Base-by-base conservation (phyloP, 2,113 vertebrate species). In the Aleadryas rufinucha region DNA sequence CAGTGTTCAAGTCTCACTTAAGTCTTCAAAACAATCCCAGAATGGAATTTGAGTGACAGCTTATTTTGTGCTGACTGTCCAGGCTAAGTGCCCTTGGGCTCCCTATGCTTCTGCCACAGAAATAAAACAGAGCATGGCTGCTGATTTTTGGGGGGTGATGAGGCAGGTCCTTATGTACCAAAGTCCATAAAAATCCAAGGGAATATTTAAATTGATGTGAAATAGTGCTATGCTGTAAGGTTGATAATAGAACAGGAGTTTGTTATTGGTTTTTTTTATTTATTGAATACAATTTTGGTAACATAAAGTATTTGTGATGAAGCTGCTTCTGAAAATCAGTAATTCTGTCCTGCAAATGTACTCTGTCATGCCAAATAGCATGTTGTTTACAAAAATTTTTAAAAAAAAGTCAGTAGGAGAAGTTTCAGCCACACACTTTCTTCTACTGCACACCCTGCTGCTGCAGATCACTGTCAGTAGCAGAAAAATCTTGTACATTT, bases 71-170 rank as follows among this genome's bases (percentile, higher is more conserved):
- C 42, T 72, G 47, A 44, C 39, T 69, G 7, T 33, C n/a, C 27
- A 76, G n/a, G 15, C 11, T 87, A 53, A 60, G 39, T 10, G 30
- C 24, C 26, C 41, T 53, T 44, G 27, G 22, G 19, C 3, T 93
- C 28, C 52, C 42, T 31, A 8, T 63, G 27, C 16, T 68, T 30
- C 60, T 71, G 57, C n/a, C 66, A n/a, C 20, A 77, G 16, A 68
- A 91, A 5, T 44, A 61, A 68, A 33, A 72, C 26, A 70, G 9
- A 91, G n/a, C 13, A 20, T 3, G 72, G 49, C 28, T 80, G 45
- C n/a, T 78, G 42, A 47, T 18, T 53, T 65, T 52, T 21, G 0
- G 0, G 11, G 30, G 22, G 7, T 49, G 2, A 35, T 37, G 37
- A 72, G 35, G 22, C 45, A 84, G 23, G 16, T 39, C 47, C 72